Evolutionary conservation across 2,888 invertebrate species (phyloP), one percentile per base, ranked within the genome.

Genomic region (Pristionchus mayeri): DNA sequence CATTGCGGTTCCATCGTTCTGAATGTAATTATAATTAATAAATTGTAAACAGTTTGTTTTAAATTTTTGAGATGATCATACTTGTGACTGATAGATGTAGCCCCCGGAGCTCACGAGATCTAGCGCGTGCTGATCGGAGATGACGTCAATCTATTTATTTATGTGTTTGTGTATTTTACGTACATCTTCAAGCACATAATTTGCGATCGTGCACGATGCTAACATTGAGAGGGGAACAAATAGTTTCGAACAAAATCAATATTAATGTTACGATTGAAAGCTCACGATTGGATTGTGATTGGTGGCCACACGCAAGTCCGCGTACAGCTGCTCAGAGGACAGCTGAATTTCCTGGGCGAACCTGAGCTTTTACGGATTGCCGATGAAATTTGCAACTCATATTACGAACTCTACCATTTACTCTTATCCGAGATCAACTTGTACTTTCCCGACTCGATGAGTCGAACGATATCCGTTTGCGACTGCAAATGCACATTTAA

Each of bases 381-480:
- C 4, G 4, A 63, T 18, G 6, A 16, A 11, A 13, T 30, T 30
- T 18, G 13, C 2, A 30, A 11, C 34, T 11, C 34, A 16, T 21
- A 16, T 16, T 1, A 13, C 11, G 3, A 6, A 3, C 30, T 63
- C n/a, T 9, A 18, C 63, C 75, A 75, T 44, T 24, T n/a, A 24
- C 75, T 75, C 75, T 44, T 44, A 13, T 75, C 75, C 13, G 75
- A 75, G 44, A 75, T 75, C 4, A 75, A 44, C 27, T 75, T 75
- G 44, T 75, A 75, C 11, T 16, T 40, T 9, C 75, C 75, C 21
- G 40, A 44, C 44, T 75, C n/a, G 24, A 75, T 75, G 1, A 75
- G 44, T 0, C 75, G 75, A 44, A 75, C 44, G 9, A n/a, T n/a
- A n/a, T n/a, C n/a, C n/a, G n/a, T n/a, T n/a, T n/a, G n/a, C n/a